A percentile compares a stretch with the other conserved stretches of the same genome.
Conservation (phyloP, 2,797 vertebrate species). For the Scarus forsteni region DNA sequence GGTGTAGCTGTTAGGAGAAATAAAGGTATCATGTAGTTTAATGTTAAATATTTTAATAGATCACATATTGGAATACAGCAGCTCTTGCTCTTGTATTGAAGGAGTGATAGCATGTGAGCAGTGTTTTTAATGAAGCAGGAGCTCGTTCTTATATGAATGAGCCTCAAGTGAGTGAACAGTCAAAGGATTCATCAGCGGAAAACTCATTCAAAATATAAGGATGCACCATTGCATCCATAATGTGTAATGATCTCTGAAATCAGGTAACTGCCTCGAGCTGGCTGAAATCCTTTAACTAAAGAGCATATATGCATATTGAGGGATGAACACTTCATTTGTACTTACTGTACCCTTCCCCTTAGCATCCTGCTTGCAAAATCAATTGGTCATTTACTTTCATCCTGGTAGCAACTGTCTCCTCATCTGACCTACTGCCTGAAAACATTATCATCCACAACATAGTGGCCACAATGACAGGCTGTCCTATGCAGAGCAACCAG, state of each 20-base stretch:
- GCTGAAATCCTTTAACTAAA: neutral
- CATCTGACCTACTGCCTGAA: slow-evolving; percentile 11
- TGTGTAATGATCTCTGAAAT: neutral
- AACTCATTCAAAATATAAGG: neutral
- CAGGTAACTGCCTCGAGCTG: neutral
- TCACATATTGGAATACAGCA: neutral
- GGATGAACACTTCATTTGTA: slow-evolving; percentile 10
- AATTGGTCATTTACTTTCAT: slow-evolving; percentile 32
- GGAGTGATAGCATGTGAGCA: neutral
- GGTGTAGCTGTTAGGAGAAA: neutral
- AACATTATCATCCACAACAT: slow-evolving; percentile 7
- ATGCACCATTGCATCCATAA: neutral
- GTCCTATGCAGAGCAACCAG: slow-evolving; percentile 1
- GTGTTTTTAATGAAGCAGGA: neutral
- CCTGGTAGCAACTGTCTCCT: slow-evolving; percentile 14
- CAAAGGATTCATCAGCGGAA: neutral
- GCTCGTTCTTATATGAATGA: neutral
- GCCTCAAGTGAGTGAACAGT: neutral
- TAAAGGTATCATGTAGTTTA: neutral
- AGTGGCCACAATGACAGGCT: neutral
- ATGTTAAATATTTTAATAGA: neutral
- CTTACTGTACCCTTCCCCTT: slow-evolving; percentile 10
- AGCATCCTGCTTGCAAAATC: slow-evolving; percentile 23
- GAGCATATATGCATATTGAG: neutral
- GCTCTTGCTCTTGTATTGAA: neutral